Base-by-base conservation (phyloP, 2,797 vertebrate genomes). In the Chelon labrosus region DNA sequence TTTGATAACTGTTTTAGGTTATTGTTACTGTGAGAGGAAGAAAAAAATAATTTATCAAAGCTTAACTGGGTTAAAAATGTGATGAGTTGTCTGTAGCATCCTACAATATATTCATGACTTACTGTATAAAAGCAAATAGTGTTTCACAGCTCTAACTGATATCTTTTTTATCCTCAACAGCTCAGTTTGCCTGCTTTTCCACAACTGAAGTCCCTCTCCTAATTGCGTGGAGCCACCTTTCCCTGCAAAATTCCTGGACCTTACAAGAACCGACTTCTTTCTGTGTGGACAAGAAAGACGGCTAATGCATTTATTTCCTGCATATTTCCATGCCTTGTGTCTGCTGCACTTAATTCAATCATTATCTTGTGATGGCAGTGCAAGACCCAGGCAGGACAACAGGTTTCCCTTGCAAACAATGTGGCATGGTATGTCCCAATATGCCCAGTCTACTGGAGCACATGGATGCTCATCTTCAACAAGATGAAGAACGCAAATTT, bases 401-500 rank as follows among this genome's bases (percentile, higher is more conserved):
- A 68, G 90, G 86, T 69, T 92, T 94, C 86, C 86, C 89, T 62
- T 91, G 92, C 88, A 92, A 93, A 87, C 92, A 93, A 53, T 91
- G 92, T 83, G 90, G 88, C 77, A 70, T 82, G 65, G 75, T 91
- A 27, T 93, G 78, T 82, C 77, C 88, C 47, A 89, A 70, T 82
- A 91, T 93, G 92, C 84, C 92, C 47, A 90, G 86, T 70, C 85
- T 94, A 27, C 82, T 93, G 6, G 91, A 95, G 60, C 93, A 93
- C 85, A 91, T 88, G 79, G 92, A 94, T 11, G 57, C 51, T 58
- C 92, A 92, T 79, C 86, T 85, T 60, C 82, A 90, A 7, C 85
- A 85, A 17, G 93, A 94, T 1, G 91, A 94, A n/a, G 93, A 94
- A 35, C 93, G 91, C 52, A 94, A 85, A 73, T 97, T 94, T 84